Base-by-base conservation (phyloP, 2,888 invertebrate species). In the Neocrepidodera transversa region DNA sequence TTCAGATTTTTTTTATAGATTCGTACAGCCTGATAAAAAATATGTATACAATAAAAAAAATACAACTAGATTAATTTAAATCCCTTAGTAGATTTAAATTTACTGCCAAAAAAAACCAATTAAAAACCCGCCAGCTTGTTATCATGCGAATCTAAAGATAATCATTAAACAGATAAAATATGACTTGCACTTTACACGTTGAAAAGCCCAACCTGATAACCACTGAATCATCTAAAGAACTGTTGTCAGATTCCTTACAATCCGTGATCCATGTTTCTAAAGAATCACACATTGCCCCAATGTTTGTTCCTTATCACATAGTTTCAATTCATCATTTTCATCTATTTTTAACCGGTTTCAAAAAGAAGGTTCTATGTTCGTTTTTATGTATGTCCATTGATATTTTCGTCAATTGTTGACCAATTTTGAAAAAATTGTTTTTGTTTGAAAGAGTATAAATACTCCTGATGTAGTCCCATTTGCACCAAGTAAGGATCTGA, bases 131-230 rank as follows among this genome's bases (percentile, higher is more conserved):
- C 56, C 60, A 58, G 54, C 60, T 45, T 36, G 14, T 26, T 45
- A 45, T 45, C 45, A 45, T 45, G 45, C 45, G 45, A 45, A 45
- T 14, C 45, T 45, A 45, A 45, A 45, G 45, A 11, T n/a, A 32
- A 5, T n/a, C 45, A 38, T 28, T 26, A 7, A n/a, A 35, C 7
- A 47, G 42, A 42, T 1, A 36, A 14, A 8, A 66, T 56, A 65
- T 75, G 83, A 82, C 63, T 81, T 82, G 79, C 89, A 89, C 72
- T 85, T 85, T 13, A 85, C 82, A 75, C 90, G 81, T 80, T 83
- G 85, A 83, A 79, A 86, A 88, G 76, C 86, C 87, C 17, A 80
- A 68, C 49, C 66, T 54, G 20, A 60, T 64, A 28, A 69, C 65
- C 7, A 72, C 68, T 2, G 68, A 66, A n/a, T 73, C 72, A 16